Base-by-base conservation (phyloP, 2,113 vertebrate genomes). In the Alexandromys fortis region DNA sequence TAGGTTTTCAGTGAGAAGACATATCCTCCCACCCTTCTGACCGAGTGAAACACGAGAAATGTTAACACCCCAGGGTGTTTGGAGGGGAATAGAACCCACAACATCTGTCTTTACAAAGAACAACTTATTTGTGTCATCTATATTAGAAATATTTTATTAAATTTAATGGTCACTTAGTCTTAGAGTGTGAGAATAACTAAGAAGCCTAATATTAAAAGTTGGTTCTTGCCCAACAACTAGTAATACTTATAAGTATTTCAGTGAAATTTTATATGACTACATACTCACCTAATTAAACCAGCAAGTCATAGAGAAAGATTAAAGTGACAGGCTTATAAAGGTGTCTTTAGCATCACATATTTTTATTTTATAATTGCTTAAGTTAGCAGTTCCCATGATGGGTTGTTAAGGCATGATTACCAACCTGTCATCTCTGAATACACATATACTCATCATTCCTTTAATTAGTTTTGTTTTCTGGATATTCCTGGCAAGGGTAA, bases 301-400 rank as follows among this genome's bases (percentile, higher is more conserved):
- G 30, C 73, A 77, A 86, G 67, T 82, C 79, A 68, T 55, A 81
- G 83, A 82, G 63, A 90, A 95, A 85, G 49, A 76, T 83, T 87
- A 42, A 88, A 92, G 91, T 94, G 94, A 77, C 75, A 68, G 89
- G 55, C 82, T 95, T 88, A 85, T 68, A 81, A 96, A 92, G 87
- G 24, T 61, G 30, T 92, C 76, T 90, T 90, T 90, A 92, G 52
- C 72, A 30, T 96, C 81, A 91, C 52, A 72, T 73, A 85, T 79
- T 96, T 96, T 95, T 78, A 96, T 91, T 97, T 96, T 92, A 86
- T 83, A 96, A 76, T 94, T 95, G 89, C 47, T 11, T 42, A 82
- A 42, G 73, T 90, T 68, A 87, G 90, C 95, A 91, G 22, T 87
- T 87, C 68, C 83, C 68, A 55, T 70, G 63, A 47, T 91, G 55